Conservation (phyloP, 1,140 invertebrate genomes). For the Conus ventricosus region DNA sequence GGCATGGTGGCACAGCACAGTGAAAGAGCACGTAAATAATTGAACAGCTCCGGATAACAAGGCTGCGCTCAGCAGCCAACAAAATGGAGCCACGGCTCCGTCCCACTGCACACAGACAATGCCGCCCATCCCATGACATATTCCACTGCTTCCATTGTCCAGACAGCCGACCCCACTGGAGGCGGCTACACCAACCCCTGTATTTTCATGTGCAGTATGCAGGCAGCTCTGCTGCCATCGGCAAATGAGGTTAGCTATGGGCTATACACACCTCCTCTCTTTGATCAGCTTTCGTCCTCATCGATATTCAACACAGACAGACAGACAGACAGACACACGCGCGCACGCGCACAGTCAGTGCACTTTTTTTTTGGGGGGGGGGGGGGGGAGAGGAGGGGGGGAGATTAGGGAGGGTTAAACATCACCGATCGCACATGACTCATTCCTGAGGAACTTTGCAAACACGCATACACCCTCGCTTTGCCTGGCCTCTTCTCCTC, state of each 20-base stretch:
- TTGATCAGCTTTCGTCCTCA: too few species aligned
- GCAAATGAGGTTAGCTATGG: too few species aligned
- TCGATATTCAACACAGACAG: neutral
- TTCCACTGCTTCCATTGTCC: neutral
- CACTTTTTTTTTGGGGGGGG: neutral
- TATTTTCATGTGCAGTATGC: too few species aligned
- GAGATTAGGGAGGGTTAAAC: neutral
- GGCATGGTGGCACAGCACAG: neutral
- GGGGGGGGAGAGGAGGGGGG: neutral
- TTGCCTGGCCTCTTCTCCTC: too few species aligned
- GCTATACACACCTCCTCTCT: too few species aligned
- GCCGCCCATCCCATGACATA: neutral
- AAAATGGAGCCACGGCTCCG: neutral
- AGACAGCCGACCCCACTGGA: too few species aligned
- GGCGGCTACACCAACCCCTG: too few species aligned
- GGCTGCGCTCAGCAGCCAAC: neutral
- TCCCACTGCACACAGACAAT: neutral
- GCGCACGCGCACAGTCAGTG: too few species aligned
- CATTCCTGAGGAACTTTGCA: neutral
- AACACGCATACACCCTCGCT: too few species aligned
- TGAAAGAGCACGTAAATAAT: slow-evolving; percentile 11
- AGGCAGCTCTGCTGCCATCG: too few species aligned
- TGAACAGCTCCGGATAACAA: slow-evolving; percentile 3
- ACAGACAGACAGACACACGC: too few species aligned
- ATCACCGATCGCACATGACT: neutral